Base-by-base conservation (phyloP, 2,888 invertebrate species). In the Drosophila robusta region DNA sequence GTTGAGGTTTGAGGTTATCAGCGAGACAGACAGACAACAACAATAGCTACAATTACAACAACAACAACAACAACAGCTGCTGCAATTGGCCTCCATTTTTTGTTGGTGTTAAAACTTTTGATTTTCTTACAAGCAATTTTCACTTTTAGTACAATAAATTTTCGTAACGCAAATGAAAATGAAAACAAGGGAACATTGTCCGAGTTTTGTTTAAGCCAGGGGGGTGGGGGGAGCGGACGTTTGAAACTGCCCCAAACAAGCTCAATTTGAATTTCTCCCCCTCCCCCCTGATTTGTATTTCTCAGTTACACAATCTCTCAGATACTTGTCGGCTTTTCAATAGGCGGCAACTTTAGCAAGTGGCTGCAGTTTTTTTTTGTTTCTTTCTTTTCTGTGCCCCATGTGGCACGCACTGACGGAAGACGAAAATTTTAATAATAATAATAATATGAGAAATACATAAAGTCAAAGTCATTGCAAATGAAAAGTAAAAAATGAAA, bases 141-240 rank as follows among this genome's bases (percentile, higher is more conserved):
- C 89, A 89, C 89, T 88, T 89, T 89, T 75, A 71, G 68, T 73
- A 77, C 82, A 80, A 88, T 80, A 80, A 88, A 87, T 78, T 78
- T 80, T 70, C 70, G 71, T 75, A 73, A 79, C 67, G 34, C 62
- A 63, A 69, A 61, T 60, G 68, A 63, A 78, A 70, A 68, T 75
- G 65, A 63, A 60, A 67, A 72, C 78, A 86, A 86, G 76, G 63
- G 63, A 77, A 75, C 62, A 69, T 77, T 75, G 58, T 75, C 75
- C 34, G 38, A 50, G 38, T 58, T 55, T 51, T 12, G n/a, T 32
- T 4, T 34, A 41, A 12, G 14, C 4, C 1, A 1, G 3, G 16
- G 34, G 18, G 2, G 18, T 1, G 4, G 18, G 4, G 32, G 22
- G n/a, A 39, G 11, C 12, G 3, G 38, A 50, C 47, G 29, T 24